Evolutionary conservation across 23 tunicate species (phyloP), one percentile per base, ranked within the genome.

Genomic region (Ascidia mentula): DNA sequence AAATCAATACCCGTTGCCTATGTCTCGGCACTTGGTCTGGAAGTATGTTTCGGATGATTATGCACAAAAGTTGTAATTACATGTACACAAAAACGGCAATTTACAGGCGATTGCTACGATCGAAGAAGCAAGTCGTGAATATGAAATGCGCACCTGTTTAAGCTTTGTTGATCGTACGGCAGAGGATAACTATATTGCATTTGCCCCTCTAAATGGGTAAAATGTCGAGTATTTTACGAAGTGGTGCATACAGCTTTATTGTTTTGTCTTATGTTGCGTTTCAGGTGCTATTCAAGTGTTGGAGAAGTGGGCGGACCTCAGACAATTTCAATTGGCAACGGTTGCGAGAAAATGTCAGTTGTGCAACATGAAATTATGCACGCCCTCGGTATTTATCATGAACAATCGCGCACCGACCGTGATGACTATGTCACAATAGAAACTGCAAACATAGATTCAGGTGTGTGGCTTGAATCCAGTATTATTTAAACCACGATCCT

Each of bases 331-430:
- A 93, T 93, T 36, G 98, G 98, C 24, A 80, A 39, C 40, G 98
- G 98, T 1, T 93, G 98, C 69, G 98, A 93, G 71, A 84, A 85
- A 84, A 80, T 84, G 73, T 86, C 83, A 3, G 80, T 84, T 0
- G 84, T 84, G 32, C 72, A 73, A 5, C 98, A 93, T 45, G 98
- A 93, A 69, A 80, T 93, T 69, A 84, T 93, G 93, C 98, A 93
- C 82, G 98, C 98, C 32, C 76, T 93, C 38, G 98, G 98, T 0
- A 84, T 93, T 33, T 93, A 84, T 77, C 98, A 93, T 72, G 90
- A 93, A 70, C 98, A 93, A 72, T 93, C 98, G 8, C 78, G 98
- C 0, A 86, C 98, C 36, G 98, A 93, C 72, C 79, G 98, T 37
- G 90, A 93, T 81, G 89, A 88, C 59, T 93, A 93, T 79, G 88